Percentiles rank a stretch among this genome's conserved stretches.
These are phyloP conservation scores for Heteromurus nitidus DNA, from an alignment of 2,888 invertebrate species.

Conservation along the genomic window DNA sequence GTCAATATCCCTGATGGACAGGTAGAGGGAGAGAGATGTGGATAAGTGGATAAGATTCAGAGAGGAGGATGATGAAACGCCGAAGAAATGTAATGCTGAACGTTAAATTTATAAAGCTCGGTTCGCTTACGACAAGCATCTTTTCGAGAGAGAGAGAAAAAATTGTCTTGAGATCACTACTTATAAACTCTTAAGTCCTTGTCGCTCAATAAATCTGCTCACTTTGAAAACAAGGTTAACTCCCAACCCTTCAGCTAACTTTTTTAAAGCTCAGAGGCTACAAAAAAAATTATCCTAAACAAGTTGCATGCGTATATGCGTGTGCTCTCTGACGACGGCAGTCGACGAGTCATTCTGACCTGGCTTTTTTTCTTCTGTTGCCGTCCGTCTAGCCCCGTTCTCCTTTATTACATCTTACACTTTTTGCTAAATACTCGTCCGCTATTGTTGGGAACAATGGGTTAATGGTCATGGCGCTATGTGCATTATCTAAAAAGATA, in stretches of 20 bases:
- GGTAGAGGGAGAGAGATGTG: not conserved
- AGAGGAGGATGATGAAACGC: conserved; percentile 2
- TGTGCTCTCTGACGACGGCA: conserved; percentile 6
- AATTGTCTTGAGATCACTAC: conserved; percentile 39
- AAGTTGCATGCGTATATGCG: too few relatives aligned
- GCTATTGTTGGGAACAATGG: conserved; percentile 15
- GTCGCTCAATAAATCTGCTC: conserved; percentile 72
- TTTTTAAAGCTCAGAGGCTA: conserved; percentile 1
- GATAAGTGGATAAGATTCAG: conserved; percentile 9
- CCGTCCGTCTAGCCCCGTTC: conserved; percentile 21
- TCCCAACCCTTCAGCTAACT: conserved; percentile 69
- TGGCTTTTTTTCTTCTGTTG: too few relatives aligned
- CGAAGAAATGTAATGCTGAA: too few relatives aligned
- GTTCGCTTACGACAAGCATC: too few relatives aligned
- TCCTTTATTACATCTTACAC: not conserved
- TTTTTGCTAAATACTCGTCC: not conserved
- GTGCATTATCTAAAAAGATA: conserved; percentile 30
- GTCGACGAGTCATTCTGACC: conserved; percentile 3
- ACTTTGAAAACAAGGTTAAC: conserved; percentile 68
- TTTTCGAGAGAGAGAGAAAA: too few relatives aligned
- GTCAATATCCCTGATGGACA: conserved; percentile 15
- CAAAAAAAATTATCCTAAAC: too few relatives aligned
- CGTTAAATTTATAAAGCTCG: too few relatives aligned
- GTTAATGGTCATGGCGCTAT: conserved; percentile 20
- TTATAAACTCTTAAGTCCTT: conserved; percentile 33